These are phyloP conservation scores for Lochmaea capreae DNA, from an alignment of 2,888 invertebrate genomes.

Conservation along the genomic window DNA sequence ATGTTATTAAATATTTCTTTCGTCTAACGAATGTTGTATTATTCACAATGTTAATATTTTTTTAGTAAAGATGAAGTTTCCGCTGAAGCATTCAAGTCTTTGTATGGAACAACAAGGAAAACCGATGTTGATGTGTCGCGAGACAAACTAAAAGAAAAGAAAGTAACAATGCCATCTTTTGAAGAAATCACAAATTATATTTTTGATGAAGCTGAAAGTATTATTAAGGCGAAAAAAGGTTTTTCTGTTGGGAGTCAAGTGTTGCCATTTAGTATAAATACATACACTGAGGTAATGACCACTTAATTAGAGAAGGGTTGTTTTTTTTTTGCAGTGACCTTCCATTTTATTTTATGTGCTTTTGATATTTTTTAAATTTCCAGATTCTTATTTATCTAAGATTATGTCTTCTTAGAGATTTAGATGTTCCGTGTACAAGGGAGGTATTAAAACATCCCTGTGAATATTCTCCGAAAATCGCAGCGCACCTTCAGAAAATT, in stretches of 20 bases:
- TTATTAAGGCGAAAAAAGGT: slow-evolving; percentile 71
- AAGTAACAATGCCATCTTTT: slow-evolving; percentile 77
- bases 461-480: slow-evolving; percentile 75
- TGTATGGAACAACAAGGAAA: slow-evolving; percentile 78
- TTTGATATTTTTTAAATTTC: slow-evolving; percentile 45
- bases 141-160: slow-evolving; percentile 47
- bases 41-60: slow-evolving; percentile 31
- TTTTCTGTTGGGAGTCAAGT: slow-evolving; percentile 75
- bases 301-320: not conserved
- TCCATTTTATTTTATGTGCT: not conserved
- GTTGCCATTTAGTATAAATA: slow-evolving; percentile 77
- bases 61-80: slow-evolving; percentile 80
- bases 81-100: slow-evolving; percentile 77
- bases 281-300: slow-evolving; percentile 77
- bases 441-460: slow-evolving; percentile 72
- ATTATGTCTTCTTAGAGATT: slow-evolving; percentile 78
- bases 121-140: slow-evolving; percentile 66
- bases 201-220: slow-evolving; percentile 74
- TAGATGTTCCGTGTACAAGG: slow-evolving; percentile 70
- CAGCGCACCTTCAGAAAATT: slow-evolving; percentile 60
- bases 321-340: too few relatives aligned
- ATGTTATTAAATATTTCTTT: slow-evolving; percentile 54
- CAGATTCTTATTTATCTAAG: slow-evolving; percentile 84
- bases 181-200: slow-evolving; percentile 78
- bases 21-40: too few relatives aligned